Percentiles rank a stretch among this genome's conserved stretches.
Conservation (phyloP, 2,113 vertebrate species). For the Pluvianellus socialis region DNA sequence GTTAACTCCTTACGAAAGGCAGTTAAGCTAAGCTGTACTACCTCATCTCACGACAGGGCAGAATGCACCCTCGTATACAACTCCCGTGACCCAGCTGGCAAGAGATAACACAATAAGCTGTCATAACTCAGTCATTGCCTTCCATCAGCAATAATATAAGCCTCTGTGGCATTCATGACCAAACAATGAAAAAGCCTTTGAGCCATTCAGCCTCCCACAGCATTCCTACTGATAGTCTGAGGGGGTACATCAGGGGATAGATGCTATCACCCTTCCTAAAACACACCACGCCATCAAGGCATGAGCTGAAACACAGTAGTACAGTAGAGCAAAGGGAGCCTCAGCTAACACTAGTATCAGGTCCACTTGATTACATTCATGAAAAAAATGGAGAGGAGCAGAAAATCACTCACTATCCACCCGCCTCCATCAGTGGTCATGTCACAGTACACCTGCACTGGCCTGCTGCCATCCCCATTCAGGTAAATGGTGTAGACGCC, state of each 20-base stretch:
- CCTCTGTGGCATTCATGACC: neutral
- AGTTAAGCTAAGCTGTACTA: neutral
- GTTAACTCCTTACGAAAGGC: neutral
- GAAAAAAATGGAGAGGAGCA: neutral
- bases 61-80: neutral
- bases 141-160: neutral
- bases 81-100: neutral
- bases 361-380: neutral
- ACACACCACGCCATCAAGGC: neutral
- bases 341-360: neutral
- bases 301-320: neutral
- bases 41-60: neutral
- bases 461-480: slow-evolving; percentile 65
- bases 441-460: slow-evolving; percentile 84
- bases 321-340: neutral
- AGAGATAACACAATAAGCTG: neutral
- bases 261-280: neutral
- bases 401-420: slow-evolving; percentile 80
- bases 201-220: neutral
- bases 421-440: slow-evolving; percentile 86
- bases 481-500: slow-evolving; percentile 82
- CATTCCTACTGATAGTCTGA: neutral
- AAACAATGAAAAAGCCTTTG: neutral
- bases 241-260: neutral
- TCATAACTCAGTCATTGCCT: neutral